Conservation (phyloP, 2,113 vertebrate species). For the Ceuthmochares aereus region DNA sequence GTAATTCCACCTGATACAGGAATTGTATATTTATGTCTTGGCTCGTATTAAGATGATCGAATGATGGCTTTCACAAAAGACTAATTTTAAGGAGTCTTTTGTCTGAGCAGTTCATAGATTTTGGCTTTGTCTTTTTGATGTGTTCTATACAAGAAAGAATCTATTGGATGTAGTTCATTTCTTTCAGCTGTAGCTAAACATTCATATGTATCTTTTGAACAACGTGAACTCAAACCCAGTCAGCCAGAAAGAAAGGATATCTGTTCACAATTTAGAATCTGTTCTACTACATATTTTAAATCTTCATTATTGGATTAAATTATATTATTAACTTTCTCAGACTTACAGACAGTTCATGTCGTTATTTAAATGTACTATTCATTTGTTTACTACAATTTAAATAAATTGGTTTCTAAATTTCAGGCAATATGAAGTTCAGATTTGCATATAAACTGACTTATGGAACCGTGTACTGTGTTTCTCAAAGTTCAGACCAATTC, state of each 20-base stretch:
- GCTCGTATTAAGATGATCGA: background rate
- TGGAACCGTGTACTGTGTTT: background rate
- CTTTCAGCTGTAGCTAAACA: constrained; percentile 50
- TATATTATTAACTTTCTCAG: background rate
- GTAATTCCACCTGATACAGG: background rate
- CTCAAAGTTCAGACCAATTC: constrained; percentile 36
- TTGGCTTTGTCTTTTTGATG: background rate
- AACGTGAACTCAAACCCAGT: background rate
- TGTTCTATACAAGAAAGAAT: background rate
- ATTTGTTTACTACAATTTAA: background rate
- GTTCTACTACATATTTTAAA: background rate
- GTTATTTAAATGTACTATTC: background rate
- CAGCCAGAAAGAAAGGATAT: constrained; percentile 18
- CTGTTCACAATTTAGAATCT: constrained; percentile 40
- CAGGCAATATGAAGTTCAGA: constrained; percentile 18
- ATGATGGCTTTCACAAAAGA: background rate
- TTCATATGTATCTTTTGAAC: background rate
- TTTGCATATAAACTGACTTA: constrained; percentile 32
- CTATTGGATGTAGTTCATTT: background rate
- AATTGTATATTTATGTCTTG: background rate
- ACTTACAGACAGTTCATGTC: background rate
- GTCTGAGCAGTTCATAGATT: background rate
- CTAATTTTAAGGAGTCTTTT: background rate
- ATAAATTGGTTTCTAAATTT: constrained; percentile 57
- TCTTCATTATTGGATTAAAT: background rate